Conservation (phyloP, 2,888 invertebrate species). For the Drosophila nr. medialis region DNA sequence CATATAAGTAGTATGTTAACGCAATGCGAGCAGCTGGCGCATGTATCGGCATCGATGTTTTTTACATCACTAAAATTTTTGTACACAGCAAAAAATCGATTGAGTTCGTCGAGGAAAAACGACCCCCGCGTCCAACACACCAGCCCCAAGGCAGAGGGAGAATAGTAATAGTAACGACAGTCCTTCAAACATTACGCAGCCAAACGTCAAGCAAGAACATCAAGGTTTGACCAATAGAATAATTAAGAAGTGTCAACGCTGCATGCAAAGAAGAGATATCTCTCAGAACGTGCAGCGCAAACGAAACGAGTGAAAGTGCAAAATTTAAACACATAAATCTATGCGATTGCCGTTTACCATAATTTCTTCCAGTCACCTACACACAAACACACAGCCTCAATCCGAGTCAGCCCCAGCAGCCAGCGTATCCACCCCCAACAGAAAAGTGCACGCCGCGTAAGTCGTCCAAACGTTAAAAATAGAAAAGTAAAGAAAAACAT, state of each 20-base stretch:
- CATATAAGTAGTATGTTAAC: constrained; percentile 20
- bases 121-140: constrained; percentile 68
- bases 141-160: constrained; percentile 68
- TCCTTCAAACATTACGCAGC: constrained; percentile 77
- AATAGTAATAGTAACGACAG: constrained; percentile 77
- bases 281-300: constrained; percentile 67
- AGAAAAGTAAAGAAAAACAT: constrained; percentile 32
- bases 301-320: constrained; percentile 72
- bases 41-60: constrained; percentile 32
- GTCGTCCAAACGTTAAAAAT: constrained; percentile 75
- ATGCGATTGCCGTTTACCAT: constrained; percentile 47
- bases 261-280: constrained; percentile 28
- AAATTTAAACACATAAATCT: constrained; percentile 54
- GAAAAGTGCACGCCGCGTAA: constrained; percentile 73
- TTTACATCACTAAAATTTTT: constrained; percentile 59
- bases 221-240: constrained; percentile 58
- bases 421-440: constrained; percentile 53
- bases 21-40: constrained; percentile 19
- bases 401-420: constrained; percentile 39
- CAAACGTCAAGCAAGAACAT: constrained; percentile 44
- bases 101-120: constrained; percentile 65
- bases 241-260: constrained; percentile 33
- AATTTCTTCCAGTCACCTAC: constrained; percentile 57
- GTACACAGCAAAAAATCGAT: constrained; percentile 74
- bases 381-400: constrained; percentile 22